Evolutionary conservation across 2,113 vertebrate species (phyloP), one percentile per base, ranked within the genome.

Genomic region (Silurus asotus): DNA sequence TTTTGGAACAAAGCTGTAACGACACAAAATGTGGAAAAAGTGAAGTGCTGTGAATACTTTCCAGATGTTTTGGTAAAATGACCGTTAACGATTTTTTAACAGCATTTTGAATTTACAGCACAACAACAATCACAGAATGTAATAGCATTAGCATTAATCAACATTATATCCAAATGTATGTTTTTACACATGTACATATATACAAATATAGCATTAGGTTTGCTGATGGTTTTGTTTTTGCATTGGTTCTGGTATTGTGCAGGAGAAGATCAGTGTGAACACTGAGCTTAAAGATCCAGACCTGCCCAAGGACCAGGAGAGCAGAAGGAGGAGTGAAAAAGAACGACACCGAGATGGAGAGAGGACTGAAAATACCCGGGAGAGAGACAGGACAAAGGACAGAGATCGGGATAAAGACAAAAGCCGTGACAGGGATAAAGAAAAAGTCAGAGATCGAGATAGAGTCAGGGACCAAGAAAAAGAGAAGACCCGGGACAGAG

Each of bases 251-350:
- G 78, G 4, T 89, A 69, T 25, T 86, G 80, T 93, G 79, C 90
- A 97, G 98, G 94, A 94, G 10, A 94, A 77, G 89, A 93, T 94
- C 88, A 95, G 94, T 11, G 87, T 91, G 1, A 96, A 94, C 88
- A 90, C 90, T 86, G 96, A 96, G 45, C 91, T 91, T 55, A 98
- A 95, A 89, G 87, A 93, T 74, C 93, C 93, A 53, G 95, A 95
- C 74, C 94, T 92, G 0, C 19, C 79, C n/a, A 96, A 92, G 90
- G 95, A 96, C 7, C 92, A 92, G 49, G 96, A 96, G 8, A 91
- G 90, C n/a, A 92, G 90, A 37, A 91, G 90, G 28, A 91, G 84
- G 0, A 93, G 89, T 78, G 95, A 95, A 85, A 93, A 90, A 62
- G 95, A 94, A 37, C 91, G 85, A 79, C 90, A 79, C 80, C 90